Conservation (phyloP, 2,113 vertebrate genomes). For the Tychaedon coryphoeus region DNA sequence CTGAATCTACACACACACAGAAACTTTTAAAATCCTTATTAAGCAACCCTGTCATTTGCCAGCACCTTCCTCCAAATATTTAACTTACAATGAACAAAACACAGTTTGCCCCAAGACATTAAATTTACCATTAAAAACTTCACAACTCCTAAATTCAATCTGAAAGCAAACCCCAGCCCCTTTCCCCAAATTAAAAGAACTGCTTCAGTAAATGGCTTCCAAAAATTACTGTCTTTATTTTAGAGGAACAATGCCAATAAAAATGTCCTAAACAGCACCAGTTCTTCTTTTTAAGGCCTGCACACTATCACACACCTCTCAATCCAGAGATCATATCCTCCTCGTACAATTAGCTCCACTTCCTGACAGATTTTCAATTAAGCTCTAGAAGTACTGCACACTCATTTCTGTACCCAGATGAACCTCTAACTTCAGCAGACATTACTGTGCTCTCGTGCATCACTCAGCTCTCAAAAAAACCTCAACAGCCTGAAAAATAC, state of each 20-base stretch:
- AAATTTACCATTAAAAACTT: not conserved
- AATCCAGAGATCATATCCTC: not conserved
- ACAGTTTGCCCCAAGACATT: not conserved
- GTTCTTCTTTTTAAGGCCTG: not conserved
- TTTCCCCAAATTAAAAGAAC: not conserved
- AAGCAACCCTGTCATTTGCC: not conserved
- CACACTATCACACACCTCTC: not conserved
- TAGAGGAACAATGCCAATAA: not conserved
- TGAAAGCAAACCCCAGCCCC: not conserved
- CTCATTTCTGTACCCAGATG: not conserved
- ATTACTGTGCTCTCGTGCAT: not conserved
- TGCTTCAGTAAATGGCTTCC: not conserved
- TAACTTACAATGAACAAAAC: not conserved
- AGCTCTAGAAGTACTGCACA: not conserved
- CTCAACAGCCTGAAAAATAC: not conserved
- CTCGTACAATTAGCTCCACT: rapidly evolving
- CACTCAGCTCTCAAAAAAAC: not conserved
- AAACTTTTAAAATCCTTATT: not conserved
- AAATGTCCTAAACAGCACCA: not conserved
- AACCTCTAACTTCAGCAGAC: not conserved
- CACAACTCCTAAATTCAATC: not conserved
- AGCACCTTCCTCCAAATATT: not conserved
- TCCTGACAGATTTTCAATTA: not conserved
- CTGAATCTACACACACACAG: rapidly evolving
- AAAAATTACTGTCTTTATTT: not conserved